Evolutionary conservation across 2,797 vertebrate species (phyloP).

Genomic region (Dipus sagitta): DNA sequence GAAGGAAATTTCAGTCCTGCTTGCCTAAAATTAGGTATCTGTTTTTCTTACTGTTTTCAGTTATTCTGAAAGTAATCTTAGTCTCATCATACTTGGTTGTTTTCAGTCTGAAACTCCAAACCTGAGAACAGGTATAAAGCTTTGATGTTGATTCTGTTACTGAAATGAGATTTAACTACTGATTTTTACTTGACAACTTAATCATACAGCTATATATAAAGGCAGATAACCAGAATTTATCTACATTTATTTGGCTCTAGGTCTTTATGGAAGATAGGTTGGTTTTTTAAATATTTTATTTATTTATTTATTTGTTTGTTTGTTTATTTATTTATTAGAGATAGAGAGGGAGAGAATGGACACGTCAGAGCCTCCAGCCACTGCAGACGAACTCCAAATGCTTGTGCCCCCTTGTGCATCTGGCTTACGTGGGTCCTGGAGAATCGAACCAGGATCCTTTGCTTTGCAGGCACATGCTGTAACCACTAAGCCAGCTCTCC

Average conservation of each 20-base stretch:
- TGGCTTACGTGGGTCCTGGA: too few species aligned
- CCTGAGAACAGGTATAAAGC: not conserved
- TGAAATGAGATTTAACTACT: conserved; percentile 45
- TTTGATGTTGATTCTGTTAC: conserved; percentile 26
- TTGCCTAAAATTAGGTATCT: not conserved
- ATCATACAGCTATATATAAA: not conserved
- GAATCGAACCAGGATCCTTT: too few species aligned
- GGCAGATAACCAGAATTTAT: conserved; percentile 16
- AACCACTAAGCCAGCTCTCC: too few species aligned
- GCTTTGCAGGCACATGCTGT: too few species aligned
- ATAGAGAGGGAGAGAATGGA: too few species aligned
- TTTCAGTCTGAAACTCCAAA: conserved; percentile 48
- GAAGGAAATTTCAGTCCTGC: conserved; percentile 35
- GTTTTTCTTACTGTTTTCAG: conserved; percentile 27
- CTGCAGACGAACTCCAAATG: too few species aligned
- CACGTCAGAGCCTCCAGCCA: too few species aligned
- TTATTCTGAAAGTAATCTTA: conserved; percentile 49
- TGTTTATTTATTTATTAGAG: too few species aligned
- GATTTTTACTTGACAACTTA: conserved; percentile 23
- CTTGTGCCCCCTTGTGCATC: too few species aligned
- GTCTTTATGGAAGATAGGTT: conserved; percentile 38
- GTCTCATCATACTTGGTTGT: conserved; percentile 4
- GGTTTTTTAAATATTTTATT: conserved; percentile 20
- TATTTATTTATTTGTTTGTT: not conserved
- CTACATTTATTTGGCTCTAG: conserved; percentile 38